A percentile compares a stretch with the other conserved stretches of the same genome.
phyloP scores from a whole-genome alignment of 1,140 invertebrate genomes.

The Panonychus citri region DNA sequence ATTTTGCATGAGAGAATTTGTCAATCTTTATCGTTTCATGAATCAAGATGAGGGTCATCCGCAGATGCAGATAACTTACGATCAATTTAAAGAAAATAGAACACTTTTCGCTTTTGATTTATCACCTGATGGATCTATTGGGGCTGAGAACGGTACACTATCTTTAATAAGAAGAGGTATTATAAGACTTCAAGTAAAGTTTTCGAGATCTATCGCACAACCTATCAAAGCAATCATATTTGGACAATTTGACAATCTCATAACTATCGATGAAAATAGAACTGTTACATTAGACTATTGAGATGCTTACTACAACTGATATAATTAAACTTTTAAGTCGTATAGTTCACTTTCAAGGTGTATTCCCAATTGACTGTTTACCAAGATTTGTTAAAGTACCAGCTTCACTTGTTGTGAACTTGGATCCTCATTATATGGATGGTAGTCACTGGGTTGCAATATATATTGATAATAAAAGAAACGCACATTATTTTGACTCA shows the following conservation, averaged over 20 bases:
- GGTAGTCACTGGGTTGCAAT: too few relatives aligned
- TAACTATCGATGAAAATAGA: slow-evolving; percentile 5
- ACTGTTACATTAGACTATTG: not conserved
- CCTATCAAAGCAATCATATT: not conserved
- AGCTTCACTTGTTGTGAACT: too few relatives aligned
- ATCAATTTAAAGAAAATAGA: not conserved
- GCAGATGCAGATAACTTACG: not conserved
- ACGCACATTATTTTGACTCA: too few relatives aligned
- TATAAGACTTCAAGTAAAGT: not conserved
- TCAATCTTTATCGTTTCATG: not conserved
- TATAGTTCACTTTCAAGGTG: not conserved
- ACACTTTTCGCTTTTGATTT: not conserved
- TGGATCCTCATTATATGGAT: too few relatives aligned
- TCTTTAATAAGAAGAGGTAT: not conserved
- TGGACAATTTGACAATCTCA: slow-evolving; percentile 8
- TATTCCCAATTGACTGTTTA: not conserved
- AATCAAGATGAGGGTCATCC: not conserved
- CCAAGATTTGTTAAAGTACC: too few relatives aligned
- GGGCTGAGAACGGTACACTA: too few relatives aligned
- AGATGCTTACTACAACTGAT: not conserved
- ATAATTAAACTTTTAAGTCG: not conserved
- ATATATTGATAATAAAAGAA: too few relatives aligned
- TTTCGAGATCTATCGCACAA: not conserved
- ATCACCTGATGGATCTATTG: not conserved
- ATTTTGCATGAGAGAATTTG: not conserved